Conservation (phyloP, 2,888 invertebrate genomes). For the Syritta pipiens region DNA sequence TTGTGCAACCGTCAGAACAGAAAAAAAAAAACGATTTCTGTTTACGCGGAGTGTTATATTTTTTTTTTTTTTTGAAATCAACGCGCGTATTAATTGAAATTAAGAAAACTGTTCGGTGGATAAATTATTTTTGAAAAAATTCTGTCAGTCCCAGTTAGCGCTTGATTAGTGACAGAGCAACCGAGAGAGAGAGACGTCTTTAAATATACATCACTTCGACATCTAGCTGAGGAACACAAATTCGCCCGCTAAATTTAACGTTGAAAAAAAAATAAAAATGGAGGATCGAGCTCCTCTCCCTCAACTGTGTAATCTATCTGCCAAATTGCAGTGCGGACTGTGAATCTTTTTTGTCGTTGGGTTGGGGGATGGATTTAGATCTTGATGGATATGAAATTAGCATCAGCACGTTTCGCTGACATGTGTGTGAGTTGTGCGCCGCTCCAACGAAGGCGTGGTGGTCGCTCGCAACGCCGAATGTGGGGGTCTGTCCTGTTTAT, state of each 20-base stretch:
- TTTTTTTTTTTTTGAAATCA: too few species aligned
- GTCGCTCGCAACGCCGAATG: neutral
- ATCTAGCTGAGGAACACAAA: too few species aligned
- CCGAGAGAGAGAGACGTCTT: conserved; percentile 11
- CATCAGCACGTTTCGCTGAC: conserved; percentile 31
- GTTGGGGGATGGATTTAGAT: neutral
- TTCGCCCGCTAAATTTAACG: conserved; percentile 48
- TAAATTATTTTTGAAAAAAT: conserved; percentile 1
- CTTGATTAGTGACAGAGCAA: conserved; percentile 37
- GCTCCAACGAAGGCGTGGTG: conserved; percentile 24
- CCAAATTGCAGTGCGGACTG: conserved; percentile 30
- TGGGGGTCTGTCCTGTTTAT: neutral
- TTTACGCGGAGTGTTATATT: conserved; percentile 9
- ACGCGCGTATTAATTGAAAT: conserved; percentile 12
- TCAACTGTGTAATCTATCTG: conserved; percentile 15
- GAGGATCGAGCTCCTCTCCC: neutral
- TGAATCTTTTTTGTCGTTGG: conserved; percentile 22
- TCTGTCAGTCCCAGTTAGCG: conserved; percentile 15
- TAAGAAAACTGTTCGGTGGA: conserved; percentile 19
- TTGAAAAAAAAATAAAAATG: conserved; percentile 7
- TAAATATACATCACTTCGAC: conserved; percentile 66
- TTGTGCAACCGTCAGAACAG: conserved; percentile 2
- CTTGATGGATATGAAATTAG: conserved; percentile 39
- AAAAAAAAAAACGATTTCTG: neutral
- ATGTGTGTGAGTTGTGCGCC: conserved; percentile 7